Percentiles rank a stretch among this genome's conserved stretches.
Conservation (phyloP, 2,888 invertebrate species). For the Scaeva pyrastri region DNA sequence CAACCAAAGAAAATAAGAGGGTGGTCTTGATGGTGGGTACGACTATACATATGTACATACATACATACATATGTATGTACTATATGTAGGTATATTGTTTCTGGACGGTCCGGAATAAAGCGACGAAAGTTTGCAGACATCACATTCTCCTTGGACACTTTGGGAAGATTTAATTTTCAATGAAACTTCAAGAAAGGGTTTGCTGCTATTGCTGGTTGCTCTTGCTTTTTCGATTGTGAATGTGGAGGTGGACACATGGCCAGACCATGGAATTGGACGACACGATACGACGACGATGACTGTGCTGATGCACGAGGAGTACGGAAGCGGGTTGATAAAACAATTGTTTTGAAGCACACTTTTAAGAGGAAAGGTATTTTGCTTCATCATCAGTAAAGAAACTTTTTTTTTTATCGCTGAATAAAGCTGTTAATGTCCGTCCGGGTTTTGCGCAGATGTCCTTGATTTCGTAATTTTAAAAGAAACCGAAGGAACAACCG, state of each 20-base stretch:
- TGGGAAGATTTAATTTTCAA: constrained; percentile 70
- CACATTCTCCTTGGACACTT: constrained; percentile 74
- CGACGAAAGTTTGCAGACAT: constrained; percentile 70
- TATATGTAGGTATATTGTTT: neutral
- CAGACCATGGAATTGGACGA: neutral
- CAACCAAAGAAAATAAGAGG: neutral
- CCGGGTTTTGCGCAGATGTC: constrained; percentile 37
- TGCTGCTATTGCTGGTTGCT: neutral
- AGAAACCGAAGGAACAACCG: neutral
- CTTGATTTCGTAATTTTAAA: constrained; percentile 38
- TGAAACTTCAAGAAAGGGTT: constrained; percentile 42
- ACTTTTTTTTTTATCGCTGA: constrained; percentile 38
- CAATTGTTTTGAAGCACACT: constrained; percentile 45
- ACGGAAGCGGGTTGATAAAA: constrained; percentile 3
- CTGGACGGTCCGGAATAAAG: constrained; percentile 33
- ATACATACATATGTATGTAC: too few species aligned
- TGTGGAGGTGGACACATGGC: constrained; percentile 12
- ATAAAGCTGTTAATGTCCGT: constrained; percentile 47
- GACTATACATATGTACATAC: too few species aligned
- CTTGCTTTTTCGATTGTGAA: constrained; percentile 27
- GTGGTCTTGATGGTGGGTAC: constrained; percentile 23
- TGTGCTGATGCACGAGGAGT: too few species aligned
- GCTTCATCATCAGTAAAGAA: constrained; percentile 40
- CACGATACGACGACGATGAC: too few species aligned
- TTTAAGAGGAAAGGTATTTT: constrained; percentile 25